Percentiles rank a stretch among this genome's conserved stretches.
These are phyloP conservation scores for Campylomormyrus numenius DNA, from an alignment of 2,113 vertebrate genomes.

Conservation along the genomic window DNA sequence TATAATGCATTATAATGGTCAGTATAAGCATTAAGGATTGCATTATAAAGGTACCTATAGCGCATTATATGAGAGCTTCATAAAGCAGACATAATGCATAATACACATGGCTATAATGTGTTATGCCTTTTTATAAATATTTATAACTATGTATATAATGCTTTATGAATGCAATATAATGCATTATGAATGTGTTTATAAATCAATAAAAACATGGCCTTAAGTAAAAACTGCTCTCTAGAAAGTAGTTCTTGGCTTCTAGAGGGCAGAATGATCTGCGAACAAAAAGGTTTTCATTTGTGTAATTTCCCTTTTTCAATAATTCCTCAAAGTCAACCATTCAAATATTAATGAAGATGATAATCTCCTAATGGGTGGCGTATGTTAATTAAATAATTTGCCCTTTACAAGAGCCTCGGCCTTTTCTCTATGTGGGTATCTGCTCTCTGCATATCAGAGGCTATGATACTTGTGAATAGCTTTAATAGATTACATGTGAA, in stretches of 20 bases:
- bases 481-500: not conserved
- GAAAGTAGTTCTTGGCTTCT: not conserved
- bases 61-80: too few relatives aligned
- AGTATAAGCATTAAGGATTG: too few relatives aligned
- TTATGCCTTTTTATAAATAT: too few relatives aligned
- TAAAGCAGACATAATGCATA: too few relatives aligned
- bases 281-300: not conserved
- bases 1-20: too few relatives aligned
- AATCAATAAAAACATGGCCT: too few relatives aligned
- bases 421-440: not conserved
- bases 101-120: too few relatives aligned
- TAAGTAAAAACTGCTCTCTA: not conserved
- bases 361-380: slow-evolving; percentile 18
- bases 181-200: too few relatives aligned
- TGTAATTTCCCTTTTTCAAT: slow-evolving; percentile 8
- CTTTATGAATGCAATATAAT: too few relatives aligned
- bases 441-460: not conserved
- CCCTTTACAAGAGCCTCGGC: not conserved
- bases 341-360: slow-evolving; percentile 13
- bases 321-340: not conserved
- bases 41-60: too few relatives aligned
- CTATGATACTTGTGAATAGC: not conserved
- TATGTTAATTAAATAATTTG: slow-evolving; percentile 22
- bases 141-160: too few relatives aligned
- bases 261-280: not conserved